Conservation (phyloP, 2,113 vertebrate genomes). For the Xenopus laevis region DNA sequence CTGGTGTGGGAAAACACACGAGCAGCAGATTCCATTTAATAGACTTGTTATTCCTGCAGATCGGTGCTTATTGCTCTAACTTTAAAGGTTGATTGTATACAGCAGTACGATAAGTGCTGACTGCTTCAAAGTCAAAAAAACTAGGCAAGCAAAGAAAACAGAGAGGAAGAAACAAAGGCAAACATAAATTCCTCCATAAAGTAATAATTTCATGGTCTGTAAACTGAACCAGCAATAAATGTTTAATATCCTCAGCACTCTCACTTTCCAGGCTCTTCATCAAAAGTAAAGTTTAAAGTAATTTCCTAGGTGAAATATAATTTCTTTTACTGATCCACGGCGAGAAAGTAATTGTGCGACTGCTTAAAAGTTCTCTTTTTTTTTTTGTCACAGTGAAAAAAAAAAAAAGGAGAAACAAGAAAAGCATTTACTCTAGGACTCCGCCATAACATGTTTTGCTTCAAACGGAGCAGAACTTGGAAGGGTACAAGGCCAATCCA, state of each 20-base stretch:
- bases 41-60: background rate
- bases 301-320: slow-evolving; percentile 19
- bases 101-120: background rate
- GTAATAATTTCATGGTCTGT: slow-evolving; percentile 42
- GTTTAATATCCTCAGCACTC: slow-evolving; percentile 25
- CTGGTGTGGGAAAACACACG: no score
- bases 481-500: background rate
- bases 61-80: background rate
- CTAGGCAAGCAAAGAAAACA: slow-evolving; percentile 6
- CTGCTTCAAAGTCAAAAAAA: slow-evolving; percentile 10
- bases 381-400: slow-evolving; percentile 23
- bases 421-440: background rate
- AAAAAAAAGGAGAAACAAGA: background rate
- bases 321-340: slow-evolving; percentile 20
- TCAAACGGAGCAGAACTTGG: background rate
- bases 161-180: slow-evolving; percentile 25
- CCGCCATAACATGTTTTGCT: background rate
- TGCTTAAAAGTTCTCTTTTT: slow-evolving; percentile 16
- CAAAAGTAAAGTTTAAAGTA: slow-evolving; percentile 31
- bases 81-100: slow-evolving; percentile 3
- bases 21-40: no score
- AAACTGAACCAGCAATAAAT: slow-evolving; percentile 38
- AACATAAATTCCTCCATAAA: slow-evolving; percentile 31
- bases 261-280: slow-evolving; percentile 28
- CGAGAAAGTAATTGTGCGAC: slow-evolving; percentile 22